Conservation (phyloP, 2,113 vertebrate genomes). For the Pogonocichla stellata region DNA sequence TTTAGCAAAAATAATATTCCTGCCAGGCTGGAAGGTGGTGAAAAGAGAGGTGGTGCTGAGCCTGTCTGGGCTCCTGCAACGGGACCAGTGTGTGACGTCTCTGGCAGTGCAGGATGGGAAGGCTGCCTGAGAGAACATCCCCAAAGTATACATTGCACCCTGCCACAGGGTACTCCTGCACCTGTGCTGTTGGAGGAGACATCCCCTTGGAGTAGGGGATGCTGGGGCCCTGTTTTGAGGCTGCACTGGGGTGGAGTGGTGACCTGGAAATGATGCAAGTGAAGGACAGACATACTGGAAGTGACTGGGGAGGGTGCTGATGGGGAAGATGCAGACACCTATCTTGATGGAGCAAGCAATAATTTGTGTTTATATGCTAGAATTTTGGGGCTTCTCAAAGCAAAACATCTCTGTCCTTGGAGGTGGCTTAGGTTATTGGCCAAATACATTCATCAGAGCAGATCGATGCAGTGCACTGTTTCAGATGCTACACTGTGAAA, state of each 20-base stretch:
- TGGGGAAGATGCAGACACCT: neutral
- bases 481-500: neutral
- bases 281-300: neutral
- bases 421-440: neutral
- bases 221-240: neutral
- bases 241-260: neutral
- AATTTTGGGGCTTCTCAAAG: neutral
- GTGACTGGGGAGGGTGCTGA: neutral
- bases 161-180: rapidly evolving
- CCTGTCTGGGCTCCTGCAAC: neutral
- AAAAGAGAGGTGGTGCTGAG: neutral
- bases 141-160: neutral
- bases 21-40: neutral
- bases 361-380: neutral
- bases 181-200: neutral
- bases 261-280: neutral
- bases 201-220: neutral
- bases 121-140: neutral
- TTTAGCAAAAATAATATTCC: neutral
- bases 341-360: rapidly evolving
- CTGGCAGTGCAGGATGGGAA: rapidly evolving
- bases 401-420: neutral
- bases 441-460: neutral
- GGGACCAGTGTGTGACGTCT: neutral
- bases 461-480: neutral